Evolutionary conservation across 2,888 invertebrate species (phyloP).

Genomic region (Brenthis daphne): DNA sequence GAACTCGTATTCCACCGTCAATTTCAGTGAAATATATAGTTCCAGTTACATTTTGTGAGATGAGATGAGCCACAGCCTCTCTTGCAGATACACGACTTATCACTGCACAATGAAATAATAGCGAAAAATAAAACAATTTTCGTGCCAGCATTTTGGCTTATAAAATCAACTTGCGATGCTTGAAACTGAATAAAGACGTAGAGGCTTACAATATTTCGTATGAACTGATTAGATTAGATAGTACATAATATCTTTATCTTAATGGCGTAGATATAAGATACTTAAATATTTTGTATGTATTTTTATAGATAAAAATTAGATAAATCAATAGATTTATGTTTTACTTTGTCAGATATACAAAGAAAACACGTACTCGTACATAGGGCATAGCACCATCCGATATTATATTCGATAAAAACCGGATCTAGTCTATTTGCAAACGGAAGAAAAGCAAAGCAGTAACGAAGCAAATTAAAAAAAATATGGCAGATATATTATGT

Average conservation of each 20-base stretch:
- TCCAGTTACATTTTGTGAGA: conserved; percentile 51
- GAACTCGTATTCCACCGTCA: conserved; percentile 68
- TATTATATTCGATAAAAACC: no score
- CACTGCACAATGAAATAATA: conserved; percentile 21
- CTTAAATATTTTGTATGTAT: neutral
- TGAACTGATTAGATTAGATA: conserved; percentile 8
- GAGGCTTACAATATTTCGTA: neutral
- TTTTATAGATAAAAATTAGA: neutral
- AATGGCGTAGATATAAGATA: neutral
- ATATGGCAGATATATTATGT: no score
- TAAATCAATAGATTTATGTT: no score
- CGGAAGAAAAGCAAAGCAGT: no score
- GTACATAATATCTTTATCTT: neutral
- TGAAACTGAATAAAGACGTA: no score
- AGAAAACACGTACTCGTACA: no score
- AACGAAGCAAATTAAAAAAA: no score
- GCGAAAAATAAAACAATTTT: conserved; percentile 6
- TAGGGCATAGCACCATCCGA: no score
- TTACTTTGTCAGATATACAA: no score
- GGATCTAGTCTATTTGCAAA: no score
- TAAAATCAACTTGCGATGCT: neutral
- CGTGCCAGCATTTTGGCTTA: conserved; percentile 12
- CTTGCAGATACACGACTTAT: conserved; percentile 37
- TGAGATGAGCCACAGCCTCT: conserved; percentile 57
- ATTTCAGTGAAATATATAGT: conserved; percentile 72